Base-by-base conservation (phyloP, 1,140 invertebrate genomes). In the Camponotus pennsylvanicus region DNA sequence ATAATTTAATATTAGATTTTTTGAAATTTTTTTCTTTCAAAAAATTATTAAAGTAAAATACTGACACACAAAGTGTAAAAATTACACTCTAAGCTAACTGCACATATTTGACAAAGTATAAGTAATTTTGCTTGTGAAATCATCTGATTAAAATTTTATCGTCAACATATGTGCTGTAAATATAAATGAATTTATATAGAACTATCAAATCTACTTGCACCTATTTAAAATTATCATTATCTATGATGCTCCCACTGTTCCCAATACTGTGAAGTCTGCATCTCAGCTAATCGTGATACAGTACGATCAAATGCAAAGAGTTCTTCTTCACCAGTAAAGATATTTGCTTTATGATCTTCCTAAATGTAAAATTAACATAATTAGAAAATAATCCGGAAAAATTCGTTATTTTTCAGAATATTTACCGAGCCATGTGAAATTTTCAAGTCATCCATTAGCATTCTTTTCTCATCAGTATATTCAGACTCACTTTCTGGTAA, bases 241-340 rank as follows among this genome's bases (percentile, higher is more conserved):
- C 88, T 90, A 86, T 96, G 95, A 63, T 96, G 96, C 66, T 97
- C 96, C 97, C 97, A 97, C 89, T 97, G 96, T 67, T 97, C 96
- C 98, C 98, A 99, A 95, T 99, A 99, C 84, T 98, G 97, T 80
- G 97, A 96, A 3, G 98, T 98, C 95, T 99, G 98, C 99, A 99
- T 99, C 96, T 99, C 98, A 70, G 97, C 97, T 34, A 99, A 95
- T 71, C 99, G 95, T 0, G 99, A 99, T 15, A 99, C 94, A 21
- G 99, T 99, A 80, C 99, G 96, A 89, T 99, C 98, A 94, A 98
- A 99, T 9, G 99, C 99, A 96, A 99, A 99, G 79, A 99, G 95
- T 95, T 99, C 99, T 95, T 99, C 99, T 93, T 99, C 98, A 0
- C 99, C 99, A 37, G 98, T 99, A 92, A 99, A 99, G 89, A 99